A percentile compares a stretch with the other conserved stretches of the same genome.
These are phyloP conservation scores for Syndactyla subalaris DNA, from an alignment of 2,797 vertebrate genomes.

Conservation along the genomic window DNA sequence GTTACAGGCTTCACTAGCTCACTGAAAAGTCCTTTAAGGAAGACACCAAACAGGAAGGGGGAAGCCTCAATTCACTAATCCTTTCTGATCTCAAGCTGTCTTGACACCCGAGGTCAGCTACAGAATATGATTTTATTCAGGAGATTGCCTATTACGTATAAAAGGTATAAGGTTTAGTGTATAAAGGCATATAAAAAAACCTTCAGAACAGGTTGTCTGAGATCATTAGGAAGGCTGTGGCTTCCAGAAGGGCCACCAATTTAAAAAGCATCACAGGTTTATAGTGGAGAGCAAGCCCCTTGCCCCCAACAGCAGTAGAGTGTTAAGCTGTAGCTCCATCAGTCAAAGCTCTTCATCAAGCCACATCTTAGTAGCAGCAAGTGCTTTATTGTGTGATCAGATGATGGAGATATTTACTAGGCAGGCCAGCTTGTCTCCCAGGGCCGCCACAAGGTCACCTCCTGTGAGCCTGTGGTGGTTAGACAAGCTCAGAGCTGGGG, in stretches of 20 bases:
- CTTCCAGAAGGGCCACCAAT: not conserved
- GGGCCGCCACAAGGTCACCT: not conserved
- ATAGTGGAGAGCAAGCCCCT: not conserved
- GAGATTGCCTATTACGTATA: not conserved
- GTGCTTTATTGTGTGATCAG: not conserved
- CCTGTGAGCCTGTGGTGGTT: not conserved
- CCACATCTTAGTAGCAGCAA: not conserved
- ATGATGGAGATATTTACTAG: not conserved
- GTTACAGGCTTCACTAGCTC: slow-evolving; percentile 25
- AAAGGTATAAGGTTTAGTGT: not conserved
- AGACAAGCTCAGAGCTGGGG: not conserved
- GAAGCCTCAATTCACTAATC: not conserved
- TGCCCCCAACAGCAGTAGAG: not conserved
- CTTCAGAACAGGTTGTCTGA: not conserved
- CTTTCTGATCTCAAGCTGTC: not conserved
- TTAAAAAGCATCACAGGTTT: not conserved
- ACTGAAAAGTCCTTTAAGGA: not conserved
- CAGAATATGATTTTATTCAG: not conserved
- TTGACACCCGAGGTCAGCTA: not conserved
- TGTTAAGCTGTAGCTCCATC: not conserved
- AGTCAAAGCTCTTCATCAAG: not conserved
- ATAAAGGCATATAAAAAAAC: not conserved
- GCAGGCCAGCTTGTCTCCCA: not conserved
- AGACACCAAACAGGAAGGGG: not conserved
- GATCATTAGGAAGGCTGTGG: not conserved